Conservation (phyloP, 2,888 invertebrate genomes). For the Eutolmus rufibarbis region DNA sequence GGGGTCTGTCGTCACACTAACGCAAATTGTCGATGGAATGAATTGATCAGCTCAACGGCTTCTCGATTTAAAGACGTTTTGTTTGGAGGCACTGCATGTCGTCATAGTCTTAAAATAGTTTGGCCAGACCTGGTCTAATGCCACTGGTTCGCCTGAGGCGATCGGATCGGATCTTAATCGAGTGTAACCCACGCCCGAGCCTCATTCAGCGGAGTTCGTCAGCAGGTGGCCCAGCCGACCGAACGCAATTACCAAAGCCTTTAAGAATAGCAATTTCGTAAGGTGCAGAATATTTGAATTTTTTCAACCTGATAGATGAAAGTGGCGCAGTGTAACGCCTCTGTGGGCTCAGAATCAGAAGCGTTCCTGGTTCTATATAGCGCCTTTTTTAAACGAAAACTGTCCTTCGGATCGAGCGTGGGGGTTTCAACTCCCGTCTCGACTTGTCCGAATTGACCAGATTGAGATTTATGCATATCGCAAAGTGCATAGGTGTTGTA, state of each 20-base stretch:
- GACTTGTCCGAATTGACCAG: neutral
- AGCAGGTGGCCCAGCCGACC: neutral
- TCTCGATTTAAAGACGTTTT: neutral
- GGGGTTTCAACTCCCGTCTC: neutral
- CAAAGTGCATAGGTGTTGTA: neutral
- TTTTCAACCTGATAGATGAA: neutral
- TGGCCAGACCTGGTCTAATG: neutral
- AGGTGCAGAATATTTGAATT: neutral
- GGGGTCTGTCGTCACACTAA: neutral
- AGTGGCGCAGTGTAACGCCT: neutral
- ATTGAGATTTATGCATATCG: neutral
- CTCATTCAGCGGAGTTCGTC: neutral
- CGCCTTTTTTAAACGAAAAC: neutral
- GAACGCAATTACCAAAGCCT: neutral
- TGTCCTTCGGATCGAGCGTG: neutral
- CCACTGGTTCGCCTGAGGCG: neutral
- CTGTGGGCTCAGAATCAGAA: neutral
- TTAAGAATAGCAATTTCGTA: neutral
- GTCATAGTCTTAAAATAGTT: conserved; percentile 28
- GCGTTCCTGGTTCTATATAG: neutral
- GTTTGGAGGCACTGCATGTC: neutral
- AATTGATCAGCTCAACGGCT: neutral
- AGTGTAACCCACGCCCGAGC: neutral
- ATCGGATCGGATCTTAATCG: neutral
- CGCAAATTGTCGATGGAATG: neutral